Evolutionary conservation across 2,797 vertebrate species (phyloP).

Genomic region (Rhinoraja longicauda): DNA sequence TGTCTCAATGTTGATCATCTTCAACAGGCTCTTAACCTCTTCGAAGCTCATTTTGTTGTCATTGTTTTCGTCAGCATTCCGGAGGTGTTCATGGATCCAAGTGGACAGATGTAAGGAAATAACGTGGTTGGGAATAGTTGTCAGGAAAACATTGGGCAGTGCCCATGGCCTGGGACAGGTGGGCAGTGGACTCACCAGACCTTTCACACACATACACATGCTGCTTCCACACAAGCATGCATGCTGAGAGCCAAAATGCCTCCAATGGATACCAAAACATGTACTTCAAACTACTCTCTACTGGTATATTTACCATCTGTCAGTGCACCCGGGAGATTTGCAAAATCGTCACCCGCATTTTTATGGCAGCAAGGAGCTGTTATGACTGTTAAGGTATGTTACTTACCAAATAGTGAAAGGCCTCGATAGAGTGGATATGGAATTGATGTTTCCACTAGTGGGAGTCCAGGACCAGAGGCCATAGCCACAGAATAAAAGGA

Average conservation of each 20-base stretch:
- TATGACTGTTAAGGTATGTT: too few species aligned
- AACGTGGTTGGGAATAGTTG: neutral
- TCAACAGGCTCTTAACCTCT: conserved; percentile 80
- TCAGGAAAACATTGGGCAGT: neutral
- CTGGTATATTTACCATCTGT: neutral
- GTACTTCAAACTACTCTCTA: neutral
- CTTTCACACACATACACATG: neutral
- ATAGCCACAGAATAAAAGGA: too few species aligned
- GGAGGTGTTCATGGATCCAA: conserved; percentile 87
- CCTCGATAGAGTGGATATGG: too few species aligned
- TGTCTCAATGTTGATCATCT: conserved; percentile 91
- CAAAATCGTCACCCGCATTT: neutral
- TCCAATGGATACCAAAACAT: neutral
- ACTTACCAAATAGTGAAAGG: too few species aligned
- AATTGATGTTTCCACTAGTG: too few species aligned
- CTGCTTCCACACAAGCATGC: neutral
- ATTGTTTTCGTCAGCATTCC: conserved; percentile 78
- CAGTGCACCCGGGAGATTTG: neutral
- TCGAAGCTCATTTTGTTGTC: conserved; percentile 92
- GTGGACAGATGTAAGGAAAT: conserved; percentile 60
- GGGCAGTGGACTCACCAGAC: neutral
- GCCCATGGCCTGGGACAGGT: neutral
- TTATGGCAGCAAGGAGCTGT: neutral
- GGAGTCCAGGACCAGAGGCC: too few species aligned
- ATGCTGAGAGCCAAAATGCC: neutral